Percentiles rank a stretch among this genome's conserved stretches.
Conservation (phyloP, 2,888 invertebrate genomes). For the Mamestra brassicae region DNA sequence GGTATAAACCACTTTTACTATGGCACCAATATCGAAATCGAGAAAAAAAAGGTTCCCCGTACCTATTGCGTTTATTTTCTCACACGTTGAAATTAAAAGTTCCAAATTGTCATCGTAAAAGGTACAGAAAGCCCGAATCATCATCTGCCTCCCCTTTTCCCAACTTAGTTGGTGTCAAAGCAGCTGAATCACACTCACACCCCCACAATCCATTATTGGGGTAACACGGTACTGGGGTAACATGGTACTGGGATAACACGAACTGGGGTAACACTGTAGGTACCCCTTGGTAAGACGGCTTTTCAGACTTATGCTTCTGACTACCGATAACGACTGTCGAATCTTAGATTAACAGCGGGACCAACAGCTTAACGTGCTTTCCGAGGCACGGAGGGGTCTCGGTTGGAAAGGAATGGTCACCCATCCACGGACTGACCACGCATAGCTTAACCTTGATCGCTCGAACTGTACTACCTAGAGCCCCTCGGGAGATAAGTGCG, state of each 20-base stretch:
- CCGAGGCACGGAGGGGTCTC: constrained; percentile 9
- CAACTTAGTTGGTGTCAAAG: background rate
- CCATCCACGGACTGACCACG: constrained; percentile 9
- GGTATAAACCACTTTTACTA: no score
- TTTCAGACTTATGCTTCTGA: no score
- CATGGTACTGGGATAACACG: no score
- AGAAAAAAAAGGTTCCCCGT: no score
- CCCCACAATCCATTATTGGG: constrained; percentile 19
- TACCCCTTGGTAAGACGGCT: no score
- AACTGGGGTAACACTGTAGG: background rate
- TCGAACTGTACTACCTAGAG: background rate
- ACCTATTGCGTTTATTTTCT: no score
- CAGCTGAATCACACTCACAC: no score
- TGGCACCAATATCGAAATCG: no score
- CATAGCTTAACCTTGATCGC: constrained; percentile 5
- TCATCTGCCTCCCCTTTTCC: background rate
- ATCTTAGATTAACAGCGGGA: background rate
- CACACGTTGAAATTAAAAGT: no score
- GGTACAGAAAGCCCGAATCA: background rate
- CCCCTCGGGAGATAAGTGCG: background rate
- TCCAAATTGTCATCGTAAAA: background rate
- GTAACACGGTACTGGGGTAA: background rate
- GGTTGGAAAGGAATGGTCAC: constrained; percentile 1
- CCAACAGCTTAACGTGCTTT: constrained; percentile 16
- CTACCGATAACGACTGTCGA: no score